phyloP scores from a whole-genome alignment of 2,113 vertebrate species.

The Polypterus bichir region DNA sequence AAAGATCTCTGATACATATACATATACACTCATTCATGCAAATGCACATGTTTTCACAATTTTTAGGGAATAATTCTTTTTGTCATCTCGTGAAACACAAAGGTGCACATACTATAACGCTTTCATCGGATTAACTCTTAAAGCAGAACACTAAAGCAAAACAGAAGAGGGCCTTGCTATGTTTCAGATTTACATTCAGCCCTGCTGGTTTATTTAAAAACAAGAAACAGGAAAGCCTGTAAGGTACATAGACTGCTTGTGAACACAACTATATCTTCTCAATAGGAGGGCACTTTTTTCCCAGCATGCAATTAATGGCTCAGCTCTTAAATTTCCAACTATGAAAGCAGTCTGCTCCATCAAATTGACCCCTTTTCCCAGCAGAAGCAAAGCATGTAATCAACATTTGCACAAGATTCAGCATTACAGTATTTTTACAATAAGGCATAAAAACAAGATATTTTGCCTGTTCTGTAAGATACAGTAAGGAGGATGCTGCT shows the following conservation, averaged over 20 bases:
- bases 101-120: not conserved
- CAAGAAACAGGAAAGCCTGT: not conserved
- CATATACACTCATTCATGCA: not conserved
- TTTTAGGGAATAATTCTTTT: not conserved
- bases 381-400: too few species aligned
- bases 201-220: not conserved
- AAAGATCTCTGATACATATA: not conserved
- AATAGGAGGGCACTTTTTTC: not conserved
- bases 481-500: too few species aligned
- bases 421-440: too few species aligned
- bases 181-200: not conserved
- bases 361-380: not conserved
- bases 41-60: not conserved
- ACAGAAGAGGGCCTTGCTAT: not conserved
- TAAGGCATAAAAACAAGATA: too few species aligned
- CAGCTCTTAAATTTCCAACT: not conserved
- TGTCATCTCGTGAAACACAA: not conserved
- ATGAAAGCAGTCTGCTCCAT: not conserved
- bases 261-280: not conserved
- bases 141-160: not conserved
- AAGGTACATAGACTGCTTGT: not conserved
- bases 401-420: too few species aligned
- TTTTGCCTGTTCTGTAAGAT: too few species aligned
- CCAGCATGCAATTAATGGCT: not conserved
- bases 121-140: not conserved